Conservation (phyloP, 2,888 invertebrate species). For the Drosophila ochracea region DNA sequence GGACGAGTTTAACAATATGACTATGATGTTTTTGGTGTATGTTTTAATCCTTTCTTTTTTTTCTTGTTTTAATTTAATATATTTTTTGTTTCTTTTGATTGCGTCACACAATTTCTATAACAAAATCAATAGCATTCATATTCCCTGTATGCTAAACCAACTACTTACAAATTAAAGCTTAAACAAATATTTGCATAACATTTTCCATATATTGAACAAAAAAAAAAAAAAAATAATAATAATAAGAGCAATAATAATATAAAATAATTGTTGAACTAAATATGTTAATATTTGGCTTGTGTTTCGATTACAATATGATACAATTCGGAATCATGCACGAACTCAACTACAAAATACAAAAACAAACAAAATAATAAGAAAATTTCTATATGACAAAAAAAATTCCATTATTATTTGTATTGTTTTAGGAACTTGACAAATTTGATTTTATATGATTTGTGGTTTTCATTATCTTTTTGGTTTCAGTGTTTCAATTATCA, state of each 20-base stretch:
- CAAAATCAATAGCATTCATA: conserved; percentile 11
- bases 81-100: background rate
- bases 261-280: conserved; percentile 38
- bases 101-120: conserved; percentile 9
- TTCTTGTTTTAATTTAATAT: background rate
- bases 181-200: conserved; percentile 34
- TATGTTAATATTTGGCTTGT: conserved; percentile 56
- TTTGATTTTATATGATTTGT: conserved; percentile 20
- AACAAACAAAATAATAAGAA: conserved; percentile 18
- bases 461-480: conserved; percentile 34
- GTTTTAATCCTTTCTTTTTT: background rate
- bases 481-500: conserved; percentile 39
- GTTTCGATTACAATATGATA: conserved; percentile 51
- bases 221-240: conserved; percentile 9
- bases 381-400: conserved; percentile 12
- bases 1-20: conserved; percentile 47
- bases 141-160: conserved; percentile 34
- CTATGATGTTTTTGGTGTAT: conserved; percentile 20
- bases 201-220: conserved; percentile 43
- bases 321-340: conserved; percentile 3
- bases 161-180: conserved; percentile 25
- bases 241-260: conserved; percentile 16
- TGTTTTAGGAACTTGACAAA: conserved; percentile 51
- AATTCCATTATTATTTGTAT: conserved; percentile 35
- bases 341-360: conserved; percentile 4